Evolutionary conservation across 2,888 invertebrate species (phyloP).

Genomic region (Eubasilissa splendida): DNA sequence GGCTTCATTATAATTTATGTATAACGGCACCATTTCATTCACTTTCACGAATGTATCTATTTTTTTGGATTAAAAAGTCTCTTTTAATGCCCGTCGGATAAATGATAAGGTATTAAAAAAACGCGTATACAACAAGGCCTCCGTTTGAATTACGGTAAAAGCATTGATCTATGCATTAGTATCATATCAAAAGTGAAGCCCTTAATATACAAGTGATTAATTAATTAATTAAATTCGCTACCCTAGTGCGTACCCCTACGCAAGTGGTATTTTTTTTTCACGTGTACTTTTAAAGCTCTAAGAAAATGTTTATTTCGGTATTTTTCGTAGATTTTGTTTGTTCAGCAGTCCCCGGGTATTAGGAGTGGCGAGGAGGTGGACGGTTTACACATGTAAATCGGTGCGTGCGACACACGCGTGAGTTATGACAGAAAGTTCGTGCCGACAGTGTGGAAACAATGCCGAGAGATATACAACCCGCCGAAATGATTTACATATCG

Average conservation of each 20-base stretch:
- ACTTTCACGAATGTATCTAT: too few relatives aligned
- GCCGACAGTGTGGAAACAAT: constrained; percentile 58
- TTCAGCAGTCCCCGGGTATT: constrained; percentile 30
- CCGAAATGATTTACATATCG: constrained; percentile 58
- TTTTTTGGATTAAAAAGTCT: too few relatives aligned
- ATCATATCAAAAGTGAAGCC: too few relatives aligned
- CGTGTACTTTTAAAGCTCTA: not conserved
- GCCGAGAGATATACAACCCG: constrained; percentile 54
- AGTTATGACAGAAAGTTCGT: constrained; percentile 58
- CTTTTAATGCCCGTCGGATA: too few relatives aligned
- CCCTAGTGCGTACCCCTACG: too few relatives aligned
- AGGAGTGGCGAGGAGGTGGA: constrained; percentile 29
- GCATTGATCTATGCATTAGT: too few relatives aligned
- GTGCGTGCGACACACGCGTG: constrained; percentile 57
- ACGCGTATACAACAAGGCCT: too few relatives aligned
- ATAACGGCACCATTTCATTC: not conserved
- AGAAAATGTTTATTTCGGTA: constrained; percentile 30
- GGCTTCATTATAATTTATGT: not conserved
- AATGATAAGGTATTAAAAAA: too few relatives aligned
- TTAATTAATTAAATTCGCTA: too few relatives aligned
- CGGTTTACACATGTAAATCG: constrained; percentile 58
- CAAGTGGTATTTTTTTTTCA: not conserved
- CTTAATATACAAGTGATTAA: too few relatives aligned
- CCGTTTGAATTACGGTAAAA: too few relatives aligned
- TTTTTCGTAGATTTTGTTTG: constrained; percentile 34